Percentiles rank a stretch among this genome's conserved stretches.
phyloP scores from a whole-genome alignment of 2,797 vertebrate genomes.

The Falco cherrug region DNA sequence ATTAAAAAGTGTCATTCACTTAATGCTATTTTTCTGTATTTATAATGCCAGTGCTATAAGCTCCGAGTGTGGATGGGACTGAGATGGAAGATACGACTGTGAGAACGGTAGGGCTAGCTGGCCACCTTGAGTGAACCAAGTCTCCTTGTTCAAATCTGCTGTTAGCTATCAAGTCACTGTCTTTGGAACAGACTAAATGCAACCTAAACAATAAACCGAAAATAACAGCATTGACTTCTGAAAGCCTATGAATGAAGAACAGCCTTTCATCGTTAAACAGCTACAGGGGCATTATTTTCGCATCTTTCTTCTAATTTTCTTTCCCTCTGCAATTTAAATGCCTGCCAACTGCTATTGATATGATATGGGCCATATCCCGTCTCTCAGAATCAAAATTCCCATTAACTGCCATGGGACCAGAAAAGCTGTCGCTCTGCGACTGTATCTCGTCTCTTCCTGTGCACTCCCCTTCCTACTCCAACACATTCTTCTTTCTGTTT shows the following conservation, averaged over 20 bases:
- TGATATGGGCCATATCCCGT: not conserved
- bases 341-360: not conserved
- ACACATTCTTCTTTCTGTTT: not conserved
- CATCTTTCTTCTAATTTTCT: not conserved
- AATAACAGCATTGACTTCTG: not conserved
- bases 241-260: not conserved
- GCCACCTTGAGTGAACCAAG: too few species aligned
- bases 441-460: not conserved
- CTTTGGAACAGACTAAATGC: not conserved
- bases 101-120: not conserved
- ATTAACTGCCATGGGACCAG: not conserved
- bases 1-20: not conserved
- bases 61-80: fast-evolving
- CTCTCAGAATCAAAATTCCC: not conserved
- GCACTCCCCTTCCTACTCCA: not conserved
- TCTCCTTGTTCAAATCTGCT: not conserved
- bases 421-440: not conserved
- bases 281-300: not conserved
- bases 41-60: not conserved
- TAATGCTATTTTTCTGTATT: not conserved
- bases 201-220: not conserved
- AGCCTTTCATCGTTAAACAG: not conserved
- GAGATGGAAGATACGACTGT: not conserved
- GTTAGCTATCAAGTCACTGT: not conserved
- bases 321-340: not conserved